Conservation (phyloP, 2,888 invertebrate species). For the Leptinotarsa juncta region DNA sequence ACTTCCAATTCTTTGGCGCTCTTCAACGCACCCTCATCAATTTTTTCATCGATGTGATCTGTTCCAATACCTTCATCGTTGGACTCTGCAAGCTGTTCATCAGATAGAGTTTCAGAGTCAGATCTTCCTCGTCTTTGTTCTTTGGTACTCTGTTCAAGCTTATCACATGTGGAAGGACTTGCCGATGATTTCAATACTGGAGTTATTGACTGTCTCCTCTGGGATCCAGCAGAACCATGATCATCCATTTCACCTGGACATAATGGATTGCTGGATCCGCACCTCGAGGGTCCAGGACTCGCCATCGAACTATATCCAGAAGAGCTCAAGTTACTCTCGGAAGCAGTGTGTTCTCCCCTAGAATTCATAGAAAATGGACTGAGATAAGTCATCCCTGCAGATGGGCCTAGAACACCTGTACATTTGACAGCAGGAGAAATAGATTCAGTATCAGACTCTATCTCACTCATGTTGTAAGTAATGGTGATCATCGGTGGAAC, state of each 20-base stretch:
- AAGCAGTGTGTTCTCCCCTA: conserved; percentile 79
- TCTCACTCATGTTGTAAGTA: conserved; percentile 80
- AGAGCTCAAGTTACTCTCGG: conserved; percentile 85
- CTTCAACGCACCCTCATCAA: conserved; percentile 76
- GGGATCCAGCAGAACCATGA: conserved; percentile 68
- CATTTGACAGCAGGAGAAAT: conserved; percentile 72
- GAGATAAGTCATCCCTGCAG: conserved; percentile 76
- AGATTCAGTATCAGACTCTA: conserved; percentile 79
- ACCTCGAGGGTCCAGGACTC: conserved; percentile 84
- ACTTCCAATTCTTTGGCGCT: conserved; percentile 75
- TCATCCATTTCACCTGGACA: conserved; percentile 83
- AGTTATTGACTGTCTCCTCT: conserved; percentile 68
- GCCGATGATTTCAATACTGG: conserved; percentile 73
- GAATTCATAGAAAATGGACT: conserved; percentile 83
- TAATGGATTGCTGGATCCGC: conserved; percentile 83
- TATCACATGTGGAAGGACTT: conserved; percentile 40
- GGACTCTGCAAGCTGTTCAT: conserved; percentile 77
- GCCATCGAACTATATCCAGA: conserved; percentile 90
- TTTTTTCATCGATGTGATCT: conserved; percentile 76
- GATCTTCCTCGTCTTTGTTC: conserved; percentile 73
- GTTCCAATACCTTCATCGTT: conserved; percentile 85
- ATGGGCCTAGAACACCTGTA: conserved; percentile 62
- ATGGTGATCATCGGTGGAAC: conserved; percentile 79
- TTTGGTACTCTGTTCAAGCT: conserved; percentile 60
- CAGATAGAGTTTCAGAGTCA: conserved; percentile 80